Evolutionary conservation across 2,888 invertebrate genomes (phyloP), one percentile per base, ranked within the genome.

Genomic region (Nebria salina): DNA sequence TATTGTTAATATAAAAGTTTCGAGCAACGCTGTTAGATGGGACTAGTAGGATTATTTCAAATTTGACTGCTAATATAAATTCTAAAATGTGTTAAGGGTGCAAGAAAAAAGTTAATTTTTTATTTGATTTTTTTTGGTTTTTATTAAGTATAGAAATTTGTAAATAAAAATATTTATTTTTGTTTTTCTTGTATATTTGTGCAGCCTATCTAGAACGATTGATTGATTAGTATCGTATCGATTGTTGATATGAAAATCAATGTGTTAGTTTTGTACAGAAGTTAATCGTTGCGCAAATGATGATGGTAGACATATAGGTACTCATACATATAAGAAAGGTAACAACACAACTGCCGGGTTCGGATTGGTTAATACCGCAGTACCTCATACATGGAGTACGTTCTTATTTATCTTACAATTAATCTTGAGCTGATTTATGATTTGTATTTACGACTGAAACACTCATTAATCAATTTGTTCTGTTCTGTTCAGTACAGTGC

Each of bases 371-470:
- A 11, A 26, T 11, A 43, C 73, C 73, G 43, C 41, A 73, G 34
- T 20, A 9, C 42, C 73, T 41, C 42, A 73, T 43, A 73, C 43
- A 43, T 20, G 42, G 70, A 68, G 20, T 73, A 73, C 43, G 43
- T 15, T 73, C 73, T 34, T 73, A 77, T 79, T 79, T 79, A 79
- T 79, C 79, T 73, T 79, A 79, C 43, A 74, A 79, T 79, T 79
- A 79, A 79, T 79, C 79, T 79, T 79, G 74, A 79, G 74, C 74
- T 79, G 79, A 75, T 79, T 79, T 79, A 79, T 79, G 65, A 79
- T 79, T 79, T 79, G 74, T 79, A 79, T 79, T 79, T 79, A 79
- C 74, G 79, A 79, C 79, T 79, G 79, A 79, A 79, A 79, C 66
- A 74, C 74, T 79, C 79, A 79, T 79, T 79, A 79, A 79, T 79